Percentiles rank a stretch among this genome's conserved stretches.
Evolutionary conservation across 2,113 vertebrate species (phyloP).

Genomic region (Loxodonta africana): DNA sequence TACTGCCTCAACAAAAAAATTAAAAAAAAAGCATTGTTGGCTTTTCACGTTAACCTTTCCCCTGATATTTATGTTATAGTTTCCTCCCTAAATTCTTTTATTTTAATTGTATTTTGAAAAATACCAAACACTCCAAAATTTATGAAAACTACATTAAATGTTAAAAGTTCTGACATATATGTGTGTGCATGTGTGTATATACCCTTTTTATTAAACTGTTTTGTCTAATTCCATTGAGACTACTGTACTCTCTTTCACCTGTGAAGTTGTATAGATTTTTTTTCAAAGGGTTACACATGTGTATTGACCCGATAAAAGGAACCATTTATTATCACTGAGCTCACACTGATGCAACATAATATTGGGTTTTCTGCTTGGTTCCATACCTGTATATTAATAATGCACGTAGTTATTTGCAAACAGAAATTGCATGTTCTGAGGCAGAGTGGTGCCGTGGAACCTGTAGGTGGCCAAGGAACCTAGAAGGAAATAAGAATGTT

Average conservation of each 20-base stretch:
- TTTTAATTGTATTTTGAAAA: constrained; percentile 49
- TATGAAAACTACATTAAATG: constrained; percentile 52
- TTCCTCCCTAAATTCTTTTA: not conserved
- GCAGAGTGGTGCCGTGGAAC: not conserved
- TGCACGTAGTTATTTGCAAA: not conserved
- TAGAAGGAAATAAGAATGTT: not conserved
- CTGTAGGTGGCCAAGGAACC: not conserved
- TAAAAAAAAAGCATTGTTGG: not conserved
- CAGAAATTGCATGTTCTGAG: constrained; percentile 3
- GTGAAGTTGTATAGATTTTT: not conserved
- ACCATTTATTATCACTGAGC: not conserved
- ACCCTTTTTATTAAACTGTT: not conserved
- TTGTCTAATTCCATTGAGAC: not conserved
- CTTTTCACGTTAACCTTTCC: not conserved
- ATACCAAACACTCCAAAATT: not conserved
- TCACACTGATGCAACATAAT: not conserved
- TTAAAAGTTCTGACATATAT: not conserved
- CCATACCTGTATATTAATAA: constrained; percentile 26
- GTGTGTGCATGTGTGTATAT: not conserved
- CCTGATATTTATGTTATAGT: not conserved
- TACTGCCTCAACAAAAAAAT: no score
- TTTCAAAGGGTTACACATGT: not conserved
- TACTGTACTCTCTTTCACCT: not conserved
- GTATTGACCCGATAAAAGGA: not conserved
- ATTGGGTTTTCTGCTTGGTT: constrained; percentile 18